Conservation (phyloP, 2,888 invertebrate species). For the Axea sp. region DNA sequence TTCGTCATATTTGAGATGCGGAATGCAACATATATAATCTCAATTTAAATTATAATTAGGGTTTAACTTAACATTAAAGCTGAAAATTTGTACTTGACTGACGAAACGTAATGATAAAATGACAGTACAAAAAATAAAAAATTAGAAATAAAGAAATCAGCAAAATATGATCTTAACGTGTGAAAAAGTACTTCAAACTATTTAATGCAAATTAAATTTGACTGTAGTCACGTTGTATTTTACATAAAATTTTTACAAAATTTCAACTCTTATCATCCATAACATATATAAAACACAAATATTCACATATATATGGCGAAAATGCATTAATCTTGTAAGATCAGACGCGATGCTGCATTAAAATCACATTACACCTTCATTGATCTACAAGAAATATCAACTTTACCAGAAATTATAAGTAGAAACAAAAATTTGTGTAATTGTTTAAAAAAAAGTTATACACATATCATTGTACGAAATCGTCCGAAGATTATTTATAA, state of each 20-base stretch:
- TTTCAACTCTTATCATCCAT: constrained; percentile 60
- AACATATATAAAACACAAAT: constrained; percentile 60
- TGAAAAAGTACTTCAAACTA: constrained; percentile 41
- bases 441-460: constrained; percentile 16
- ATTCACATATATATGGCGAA: constrained; percentile 58
- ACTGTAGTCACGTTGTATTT: constrained; percentile 60
- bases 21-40: constrained; percentile 59
- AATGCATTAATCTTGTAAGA: constrained; percentile 56
- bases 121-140: constrained; percentile 1
- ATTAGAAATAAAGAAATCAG: background rate
- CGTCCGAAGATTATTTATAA: constrained; percentile 32
- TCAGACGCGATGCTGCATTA: constrained; percentile 47
- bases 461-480: constrained; percentile 35
- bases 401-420: constrained; percentile 13
- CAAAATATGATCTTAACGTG: constrained; percentile 12
- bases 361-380: constrained; percentile 57
- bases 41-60: constrained; percentile 43
- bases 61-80: constrained; percentile 49
- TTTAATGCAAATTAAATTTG: constrained; percentile 54
- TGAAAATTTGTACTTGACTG: constrained; percentile 40
- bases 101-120: constrained; percentile 7
- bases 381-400: constrained; percentile 57
- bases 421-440: background rate
- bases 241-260: constrained; percentile 60
- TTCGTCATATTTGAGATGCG: constrained; percentile 34